phyloP scores from a whole-genome alignment of 2,888 invertebrate species.

The Troilus luridus region DNA sequence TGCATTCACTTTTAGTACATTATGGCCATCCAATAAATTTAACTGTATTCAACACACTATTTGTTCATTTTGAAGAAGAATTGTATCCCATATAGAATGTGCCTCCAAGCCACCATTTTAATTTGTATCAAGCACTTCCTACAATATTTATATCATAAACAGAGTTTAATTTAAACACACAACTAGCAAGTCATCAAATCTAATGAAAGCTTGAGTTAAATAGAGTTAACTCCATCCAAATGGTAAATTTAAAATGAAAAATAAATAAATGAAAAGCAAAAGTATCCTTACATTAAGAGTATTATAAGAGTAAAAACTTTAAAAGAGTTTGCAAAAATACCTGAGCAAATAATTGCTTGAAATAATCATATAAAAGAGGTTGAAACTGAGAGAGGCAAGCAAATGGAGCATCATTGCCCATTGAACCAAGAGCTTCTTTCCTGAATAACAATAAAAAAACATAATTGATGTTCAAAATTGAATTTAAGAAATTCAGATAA shows the following conservation, averaged over 20 bases:
- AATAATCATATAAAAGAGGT: conserved; percentile 96
- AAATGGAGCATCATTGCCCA: conserved; percentile 99
- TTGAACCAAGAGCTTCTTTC: conserved; percentile 98
- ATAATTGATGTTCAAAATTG: background rate
- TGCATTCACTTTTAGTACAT: too few relatives aligned
- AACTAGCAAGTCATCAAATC: background rate
- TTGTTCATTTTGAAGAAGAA: too few relatives aligned
- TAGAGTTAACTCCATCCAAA: too few relatives aligned
- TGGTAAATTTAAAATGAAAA: background rate
- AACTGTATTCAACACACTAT: too few relatives aligned
- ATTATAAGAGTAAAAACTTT: background rate
- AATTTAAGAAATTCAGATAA: background rate
- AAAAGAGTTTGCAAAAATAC: conserved; percentile 69
- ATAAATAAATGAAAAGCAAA: conserved; percentile 11
- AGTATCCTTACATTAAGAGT: background rate
- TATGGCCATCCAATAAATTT: too few relatives aligned
- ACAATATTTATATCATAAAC: too few relatives aligned
- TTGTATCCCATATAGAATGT: too few relatives aligned
- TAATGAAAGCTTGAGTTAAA: too few relatives aligned
- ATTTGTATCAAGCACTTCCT: too few relatives aligned
- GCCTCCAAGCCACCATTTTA: too few relatives aligned
- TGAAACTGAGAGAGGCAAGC: conserved; percentile 97
- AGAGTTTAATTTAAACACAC: background rate
- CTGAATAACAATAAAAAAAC: conserved; percentile 71
- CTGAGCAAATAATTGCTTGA: conserved; percentile 99